Evolutionary conservation across 1,140 invertebrate genomes (phyloP).

Genomic region (Lepeophtheirus salmonis): DNA sequence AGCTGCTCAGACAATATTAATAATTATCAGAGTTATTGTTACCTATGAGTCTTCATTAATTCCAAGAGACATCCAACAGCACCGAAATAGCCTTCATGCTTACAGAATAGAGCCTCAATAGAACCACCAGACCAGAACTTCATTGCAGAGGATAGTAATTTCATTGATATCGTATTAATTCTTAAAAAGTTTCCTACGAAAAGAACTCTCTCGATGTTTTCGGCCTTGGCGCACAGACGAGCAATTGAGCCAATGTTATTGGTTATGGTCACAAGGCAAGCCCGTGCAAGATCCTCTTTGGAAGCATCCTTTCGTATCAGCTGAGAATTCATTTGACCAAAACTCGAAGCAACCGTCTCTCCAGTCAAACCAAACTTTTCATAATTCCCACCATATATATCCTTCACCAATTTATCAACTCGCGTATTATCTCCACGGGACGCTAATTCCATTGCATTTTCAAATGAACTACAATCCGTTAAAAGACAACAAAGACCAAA

Average conservation of each 20-base stretch:
- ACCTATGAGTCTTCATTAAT: constrained; percentile 36
- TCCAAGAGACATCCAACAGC: constrained; percentile 80
- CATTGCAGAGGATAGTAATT: constrained; percentile 88
- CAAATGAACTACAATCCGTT: constrained; percentile 87
- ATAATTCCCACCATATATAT: constrained; percentile 83
- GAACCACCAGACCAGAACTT: constrained; percentile 94
- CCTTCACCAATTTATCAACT: constrained; percentile 85
- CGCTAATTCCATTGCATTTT: constrained; percentile 88
- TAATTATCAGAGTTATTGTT: too few relatives aligned
- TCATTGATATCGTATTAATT: constrained; percentile 94
- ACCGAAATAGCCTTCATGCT: constrained; percentile 67
- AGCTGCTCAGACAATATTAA: too few relatives aligned
- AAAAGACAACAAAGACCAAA: constrained; percentile 84
- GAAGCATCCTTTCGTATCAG: constrained; percentile 58
- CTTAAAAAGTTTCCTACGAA: constrained; percentile 96
- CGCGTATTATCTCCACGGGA: constrained; percentile 76
- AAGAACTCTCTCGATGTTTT: constrained; percentile 48
- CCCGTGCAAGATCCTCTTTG: constrained; percentile 73
- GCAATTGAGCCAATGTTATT: constrained; percentile 98
- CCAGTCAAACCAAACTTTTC: constrained; percentile 69
- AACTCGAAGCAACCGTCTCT: constrained; percentile 89
- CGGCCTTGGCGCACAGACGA: constrained; percentile 62
- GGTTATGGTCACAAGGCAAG: constrained; percentile 89
- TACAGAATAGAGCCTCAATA: constrained; percentile 39
- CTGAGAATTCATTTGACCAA: constrained; percentile 85